Percentiles rank a stretch among this genome's conserved stretches.
Conservation (phyloP, 2,113 vertebrate genomes). For the Chitala chitala region DNA sequence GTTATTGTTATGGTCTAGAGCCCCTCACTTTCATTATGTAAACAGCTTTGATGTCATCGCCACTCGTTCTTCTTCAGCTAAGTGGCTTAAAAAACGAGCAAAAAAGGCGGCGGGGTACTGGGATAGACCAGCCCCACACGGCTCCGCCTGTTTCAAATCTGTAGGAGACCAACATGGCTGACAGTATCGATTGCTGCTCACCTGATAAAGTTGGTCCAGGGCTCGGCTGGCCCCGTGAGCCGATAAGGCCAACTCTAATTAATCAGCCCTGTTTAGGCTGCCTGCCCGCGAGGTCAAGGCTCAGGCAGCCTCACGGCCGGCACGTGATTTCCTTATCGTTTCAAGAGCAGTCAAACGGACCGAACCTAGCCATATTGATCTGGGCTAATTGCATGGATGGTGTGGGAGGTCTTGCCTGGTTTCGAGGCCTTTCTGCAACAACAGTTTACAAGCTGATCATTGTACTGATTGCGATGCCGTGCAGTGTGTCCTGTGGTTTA, state of each 20-base stretch:
- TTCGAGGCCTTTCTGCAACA: neutral
- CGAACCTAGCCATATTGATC: slow-evolving; percentile 42
- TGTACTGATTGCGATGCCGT: slow-evolving; percentile 42
- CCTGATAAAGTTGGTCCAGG: slow-evolving; percentile 25
- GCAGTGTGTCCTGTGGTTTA: slow-evolving; percentile 36
- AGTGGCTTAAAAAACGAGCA: slow-evolving; percentile 61
- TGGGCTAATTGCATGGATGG: slow-evolving; percentile 25
- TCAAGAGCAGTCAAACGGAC: slow-evolving; percentile 41
- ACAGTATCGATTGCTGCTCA: slow-evolving; percentile 34
- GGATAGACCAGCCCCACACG: slow-evolving; percentile 11
- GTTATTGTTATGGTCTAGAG: slow-evolving; percentile 53
- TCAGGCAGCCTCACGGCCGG: slow-evolving; percentile 16
- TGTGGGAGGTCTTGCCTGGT: slow-evolving; percentile 30
- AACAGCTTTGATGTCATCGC: slow-evolving; percentile 61
- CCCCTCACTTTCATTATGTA: slow-evolving; percentile 59
- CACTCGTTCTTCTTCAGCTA: slow-evolving; percentile 50
- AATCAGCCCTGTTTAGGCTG: slow-evolving; percentile 33
- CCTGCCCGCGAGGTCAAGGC: slow-evolving; percentile 28
- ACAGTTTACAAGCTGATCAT: slow-evolving; percentile 49
- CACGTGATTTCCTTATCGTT: slow-evolving; percentile 46
- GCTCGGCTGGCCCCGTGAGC: slow-evolving; percentile 24
- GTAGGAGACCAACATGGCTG: slow-evolving; percentile 25
- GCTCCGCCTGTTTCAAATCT: slow-evolving; percentile 14
- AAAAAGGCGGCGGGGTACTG: too few species aligned
- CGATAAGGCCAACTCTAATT: slow-evolving; percentile 52